Evolutionary conservation across 2,888 invertebrate species (phyloP).

Genomic region (Pomacea canaliculata): DNA sequence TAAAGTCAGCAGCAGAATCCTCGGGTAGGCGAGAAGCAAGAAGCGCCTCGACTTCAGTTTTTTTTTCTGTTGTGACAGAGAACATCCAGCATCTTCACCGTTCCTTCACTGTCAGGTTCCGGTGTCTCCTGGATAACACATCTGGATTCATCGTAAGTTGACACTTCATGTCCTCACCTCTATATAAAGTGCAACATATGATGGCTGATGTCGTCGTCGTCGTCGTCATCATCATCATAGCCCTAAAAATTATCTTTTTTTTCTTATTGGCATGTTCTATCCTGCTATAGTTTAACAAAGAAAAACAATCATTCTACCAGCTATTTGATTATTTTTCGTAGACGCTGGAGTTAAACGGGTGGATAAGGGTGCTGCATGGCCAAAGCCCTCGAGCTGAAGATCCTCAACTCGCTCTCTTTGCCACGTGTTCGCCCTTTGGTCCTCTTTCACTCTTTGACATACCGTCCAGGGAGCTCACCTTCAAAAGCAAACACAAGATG

Average conservation of each 20-base stretch:
- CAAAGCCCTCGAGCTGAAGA: slow-evolving; percentile 77
- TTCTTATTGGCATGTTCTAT: neutral
- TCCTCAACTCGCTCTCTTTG: slow-evolving; percentile 93
- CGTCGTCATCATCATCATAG: too few relatives aligned
- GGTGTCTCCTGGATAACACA: slow-evolving; percentile 98
- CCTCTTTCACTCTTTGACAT: slow-evolving; percentile 96
- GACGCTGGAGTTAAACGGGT: slow-evolving; percentile 97
- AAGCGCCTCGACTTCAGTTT: neutral
- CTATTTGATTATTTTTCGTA: slow-evolving; percentile 67
- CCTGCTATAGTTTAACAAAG: too few relatives aligned
- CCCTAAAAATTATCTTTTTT: neutral
- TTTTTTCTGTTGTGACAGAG: slow-evolving; percentile 72
- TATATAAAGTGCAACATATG: too few relatives aligned
- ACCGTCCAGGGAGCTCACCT: slow-evolving; percentile 98
- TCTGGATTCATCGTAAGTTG: slow-evolving; percentile 95
- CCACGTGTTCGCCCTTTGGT: slow-evolving; percentile 98
- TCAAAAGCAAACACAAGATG: slow-evolving; percentile 99
- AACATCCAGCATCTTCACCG: slow-evolving; percentile 91
- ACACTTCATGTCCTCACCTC: neutral
- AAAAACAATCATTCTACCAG: too few relatives aligned
- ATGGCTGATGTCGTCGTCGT: too few relatives aligned
- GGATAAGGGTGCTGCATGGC: slow-evolving; percentile 95
- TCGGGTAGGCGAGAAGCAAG: too few relatives aligned
- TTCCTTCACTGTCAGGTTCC: slow-evolving; percentile 97
- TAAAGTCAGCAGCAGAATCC: too few relatives aligned